Evolutionary conservation across 2,888 invertebrate genomes (phyloP).

Genomic region (Cataglyphis livida): DNA sequence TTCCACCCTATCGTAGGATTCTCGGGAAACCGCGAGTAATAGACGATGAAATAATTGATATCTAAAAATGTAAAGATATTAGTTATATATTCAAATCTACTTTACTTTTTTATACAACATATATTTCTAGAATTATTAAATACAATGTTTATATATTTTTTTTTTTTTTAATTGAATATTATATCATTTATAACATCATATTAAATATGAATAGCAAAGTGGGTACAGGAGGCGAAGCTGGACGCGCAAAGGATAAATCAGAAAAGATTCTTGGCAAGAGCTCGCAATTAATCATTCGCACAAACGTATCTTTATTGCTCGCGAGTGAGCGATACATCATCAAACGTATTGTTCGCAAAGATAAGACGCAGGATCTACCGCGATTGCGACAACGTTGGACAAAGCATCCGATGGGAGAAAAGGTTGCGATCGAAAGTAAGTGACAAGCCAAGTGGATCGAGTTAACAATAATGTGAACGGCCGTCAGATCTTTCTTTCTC

Average conservation of each 20-base stretch:
- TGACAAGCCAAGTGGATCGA: constrained; percentile 66
- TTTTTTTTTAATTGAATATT: too few species aligned
- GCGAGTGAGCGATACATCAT: neutral
- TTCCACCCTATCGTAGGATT: constrained; percentile 25
- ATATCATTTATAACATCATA: neutral
- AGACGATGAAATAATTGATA: constrained; percentile 25
- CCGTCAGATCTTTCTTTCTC: constrained; percentile 41
- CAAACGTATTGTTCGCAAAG: neutral
- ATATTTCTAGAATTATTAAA: neutral
- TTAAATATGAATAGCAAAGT: constrained; percentile 47
- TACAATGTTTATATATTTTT: neutral
- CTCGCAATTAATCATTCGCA: constrained; percentile 62
- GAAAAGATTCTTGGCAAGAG: constrained; percentile 33
- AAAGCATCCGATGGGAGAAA: constrained; percentile 40
- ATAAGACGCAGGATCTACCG: constrained; percentile 35
- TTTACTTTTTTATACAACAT: neutral
- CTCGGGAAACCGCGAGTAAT: constrained; percentile 14
- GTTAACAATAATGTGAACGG: constrained; percentile 60
- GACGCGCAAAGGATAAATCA: constrained; percentile 42
- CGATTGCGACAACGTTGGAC: constrained; percentile 32
- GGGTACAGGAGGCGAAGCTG: constrained; percentile 35
- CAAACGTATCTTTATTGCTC: constrained; percentile 12
- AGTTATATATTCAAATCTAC: neutral
- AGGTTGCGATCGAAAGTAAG: constrained; percentile 71
- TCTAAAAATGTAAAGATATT: neutral